Percentiles rank a stretch among this genome's conserved stretches.
Evolutionary conservation across 2,888 invertebrate species (phyloP).

Genomic region (Aromia moschata): DNA sequence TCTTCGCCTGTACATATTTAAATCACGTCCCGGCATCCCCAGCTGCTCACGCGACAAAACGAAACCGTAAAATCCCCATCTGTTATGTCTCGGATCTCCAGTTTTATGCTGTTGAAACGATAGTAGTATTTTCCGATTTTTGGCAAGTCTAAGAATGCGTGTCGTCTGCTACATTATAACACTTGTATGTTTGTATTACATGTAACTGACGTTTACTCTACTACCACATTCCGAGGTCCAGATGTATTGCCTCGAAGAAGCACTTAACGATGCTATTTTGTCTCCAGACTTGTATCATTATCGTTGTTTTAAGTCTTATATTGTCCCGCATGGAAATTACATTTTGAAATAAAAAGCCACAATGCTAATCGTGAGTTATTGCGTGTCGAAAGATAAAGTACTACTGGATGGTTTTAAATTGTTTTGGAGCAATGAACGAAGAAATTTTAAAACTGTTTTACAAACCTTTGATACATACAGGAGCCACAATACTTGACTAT

Average conservation of each 20-base stretch:
- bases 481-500: too few relatives aligned
- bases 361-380: conserved; percentile 12
- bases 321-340: conserved; percentile 26
- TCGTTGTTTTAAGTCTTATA: conserved; percentile 28
- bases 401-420: neutral
- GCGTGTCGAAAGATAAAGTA: conserved; percentile 2
- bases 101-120: conserved; percentile 25
- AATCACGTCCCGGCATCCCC: neutral
- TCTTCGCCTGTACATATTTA: too few relatives aligned
- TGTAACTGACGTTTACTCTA: conserved; percentile 33
- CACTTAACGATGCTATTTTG: conserved; percentile 42
- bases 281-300: conserved; percentile 36
- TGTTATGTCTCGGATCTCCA: conserved; percentile 17
- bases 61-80: conserved; percentile 4
- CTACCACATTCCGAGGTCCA: conserved; percentile 41
- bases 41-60: neutral
- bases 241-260: conserved; percentile 39
- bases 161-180: conserved; percentile 40
- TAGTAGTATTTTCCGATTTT: conserved; percentile 29
- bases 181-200: conserved; percentile 38
- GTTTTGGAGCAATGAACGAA: neutral
- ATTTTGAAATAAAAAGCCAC: conserved; percentile 23
- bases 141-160: conserved; percentile 41
- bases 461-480: too few relatives aligned
- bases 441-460: too few relatives aligned